These are phyloP conservation scores for Protodeltote pygarga DNA, from an alignment of 2,888 invertebrate genomes.

Conservation along the genomic window DNA sequence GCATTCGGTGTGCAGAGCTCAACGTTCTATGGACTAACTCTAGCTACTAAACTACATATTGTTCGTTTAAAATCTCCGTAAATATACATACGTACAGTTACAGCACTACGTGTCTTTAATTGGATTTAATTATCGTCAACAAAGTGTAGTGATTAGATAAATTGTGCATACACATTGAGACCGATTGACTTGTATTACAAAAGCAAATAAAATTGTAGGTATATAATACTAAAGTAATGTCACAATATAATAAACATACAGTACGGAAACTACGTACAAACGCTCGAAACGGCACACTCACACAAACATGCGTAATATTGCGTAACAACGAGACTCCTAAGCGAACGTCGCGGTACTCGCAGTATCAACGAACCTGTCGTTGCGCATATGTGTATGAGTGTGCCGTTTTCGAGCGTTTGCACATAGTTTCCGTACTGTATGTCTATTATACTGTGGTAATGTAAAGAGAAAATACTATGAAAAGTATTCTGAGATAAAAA, in stretches of 20 bases:
- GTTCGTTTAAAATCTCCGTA: conserved; percentile 74
- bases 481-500: conserved; percentile 43
- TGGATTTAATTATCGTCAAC: conserved; percentile 36
- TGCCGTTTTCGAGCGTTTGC: too few species aligned
- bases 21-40: conserved; percentile 62
- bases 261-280: too few species aligned
- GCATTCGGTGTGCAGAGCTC: conserved; percentile 35
- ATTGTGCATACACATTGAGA: conserved; percentile 53
- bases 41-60: conserved; percentile 69
- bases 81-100: conserved; percentile 65
- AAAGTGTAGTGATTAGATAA: conserved; percentile 44
- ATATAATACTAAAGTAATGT: conserved; percentile 29
- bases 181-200: conserved; percentile 39
- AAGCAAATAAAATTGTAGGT: conserved; percentile 36
- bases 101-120: conserved; percentile 43
- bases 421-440: too few species aligned
- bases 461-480: conserved; percentile 29
- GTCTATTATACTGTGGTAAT: too few species aligned
- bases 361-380: too few species aligned
- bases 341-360: too few species aligned
- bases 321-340: too few species aligned
- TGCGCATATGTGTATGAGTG: too few species aligned
- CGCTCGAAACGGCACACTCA: too few species aligned
- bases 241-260: too few species aligned
- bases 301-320: too few species aligned